Percentiles rank a stretch among this genome's conserved stretches.
Conservation (phyloP, 2,797 vertebrate species). For the Myiothlypis coronata region DNA sequence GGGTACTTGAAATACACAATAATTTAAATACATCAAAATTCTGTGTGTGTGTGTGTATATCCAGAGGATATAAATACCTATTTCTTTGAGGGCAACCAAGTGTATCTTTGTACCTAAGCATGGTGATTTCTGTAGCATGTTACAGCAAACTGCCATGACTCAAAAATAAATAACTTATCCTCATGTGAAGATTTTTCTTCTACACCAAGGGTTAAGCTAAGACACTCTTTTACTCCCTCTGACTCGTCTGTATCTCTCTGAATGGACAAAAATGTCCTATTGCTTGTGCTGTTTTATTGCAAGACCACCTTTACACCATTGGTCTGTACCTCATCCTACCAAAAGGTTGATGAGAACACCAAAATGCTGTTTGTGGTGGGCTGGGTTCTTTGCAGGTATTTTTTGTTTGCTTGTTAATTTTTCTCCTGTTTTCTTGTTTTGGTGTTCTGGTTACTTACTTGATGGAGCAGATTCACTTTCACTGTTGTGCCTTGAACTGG, state of each 20-base stretch:
- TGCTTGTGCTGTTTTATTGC: background rate
- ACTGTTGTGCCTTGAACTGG: conserved; percentile 95
- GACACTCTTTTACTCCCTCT: background rate
- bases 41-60: rapidly evolving
- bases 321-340: background rate
- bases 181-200: background rate
- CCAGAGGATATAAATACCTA: background rate
- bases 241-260: background rate
- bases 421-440: background rate
- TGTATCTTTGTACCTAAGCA: background rate
- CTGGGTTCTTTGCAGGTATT: rapidly evolving
- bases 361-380: background rate
- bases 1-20: background rate
- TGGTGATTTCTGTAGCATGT: background rate
- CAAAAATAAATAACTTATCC: background rate
- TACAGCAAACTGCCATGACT: background rate
- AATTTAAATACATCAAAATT: background rate
- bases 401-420: background rate
- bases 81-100: background rate
- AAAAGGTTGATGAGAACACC: background rate
- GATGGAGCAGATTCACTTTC: conserved; percentile 94
- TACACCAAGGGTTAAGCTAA: background rate
- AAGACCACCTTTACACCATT: background rate
- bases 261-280: background rate
- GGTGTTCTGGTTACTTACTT: conserved; percentile 76